These are phyloP conservation scores for Puffinus mauretanicus DNA, from an alignment of 2,113 vertebrate species.

Conservation along the genomic window DNA sequence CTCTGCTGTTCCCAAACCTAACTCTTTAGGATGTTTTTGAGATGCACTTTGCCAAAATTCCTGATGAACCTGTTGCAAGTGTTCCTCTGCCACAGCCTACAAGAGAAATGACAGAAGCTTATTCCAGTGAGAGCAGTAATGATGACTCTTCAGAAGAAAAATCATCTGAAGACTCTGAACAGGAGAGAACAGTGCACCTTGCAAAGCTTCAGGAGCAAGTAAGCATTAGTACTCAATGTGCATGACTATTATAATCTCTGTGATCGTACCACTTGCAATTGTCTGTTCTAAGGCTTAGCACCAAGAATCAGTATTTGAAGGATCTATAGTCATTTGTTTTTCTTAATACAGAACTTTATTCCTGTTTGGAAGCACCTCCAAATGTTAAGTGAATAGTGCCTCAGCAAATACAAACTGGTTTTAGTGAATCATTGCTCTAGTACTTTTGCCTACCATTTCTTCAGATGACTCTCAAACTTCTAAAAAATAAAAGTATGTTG, in stretches of 20 bases:
- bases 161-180: slow-evolving; percentile 73
- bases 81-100: background rate
- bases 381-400: background rate
- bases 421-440: background rate
- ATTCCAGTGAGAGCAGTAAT: slow-evolving; percentile 69
- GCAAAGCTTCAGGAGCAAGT: slow-evolving; percentile 83
- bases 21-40: slow-evolving; percentile 89
- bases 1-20: background rate
- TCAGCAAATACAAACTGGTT: background rate
- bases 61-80: slow-evolving; percentile 71
- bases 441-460: background rate
- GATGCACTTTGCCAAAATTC: slow-evolving; percentile 81
- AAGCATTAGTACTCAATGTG: background rate
- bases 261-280: background rate
- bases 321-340: background rate
- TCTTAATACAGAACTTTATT: background rate
- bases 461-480: background rate
- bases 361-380: background rate
- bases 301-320: background rate
- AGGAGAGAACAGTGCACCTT: slow-evolving; percentile 68
- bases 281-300: background rate
- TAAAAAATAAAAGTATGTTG: background rate
- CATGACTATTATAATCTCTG: background rate
- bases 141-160: slow-evolving; percentile 76
- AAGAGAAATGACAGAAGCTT: background rate